A percentile compares a stretch with the other conserved stretches of the same genome.
Conservation (phyloP, 2,113 vertebrate genomes). For the Girardinichthys multiradiatus region DNA sequence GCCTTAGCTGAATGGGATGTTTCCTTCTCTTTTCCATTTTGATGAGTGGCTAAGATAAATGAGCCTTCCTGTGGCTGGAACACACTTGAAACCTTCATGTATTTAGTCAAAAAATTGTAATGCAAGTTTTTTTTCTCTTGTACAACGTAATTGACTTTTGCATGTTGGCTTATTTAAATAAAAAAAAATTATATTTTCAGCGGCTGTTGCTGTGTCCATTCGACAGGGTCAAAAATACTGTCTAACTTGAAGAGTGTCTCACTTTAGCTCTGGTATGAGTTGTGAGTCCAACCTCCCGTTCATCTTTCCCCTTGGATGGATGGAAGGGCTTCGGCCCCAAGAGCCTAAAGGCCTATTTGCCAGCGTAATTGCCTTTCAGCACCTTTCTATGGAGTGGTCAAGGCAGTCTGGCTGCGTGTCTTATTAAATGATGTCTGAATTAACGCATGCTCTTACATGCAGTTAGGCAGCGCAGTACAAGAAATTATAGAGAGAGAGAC, state of each 20-base stretch:
- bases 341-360: conserved; percentile 76
- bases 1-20: no score
- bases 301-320: conserved; percentile 39
- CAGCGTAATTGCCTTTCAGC: conserved; percentile 80
- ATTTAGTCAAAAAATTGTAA: no score
- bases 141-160: neutral
- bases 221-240: conserved; percentile 2
- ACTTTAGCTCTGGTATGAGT: conserved; percentile 33
- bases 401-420: conserved; percentile 68
- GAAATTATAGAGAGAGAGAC: conserved; percentile 72
- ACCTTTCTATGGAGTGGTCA: conserved; percentile 77
- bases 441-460: conserved; percentile 73
- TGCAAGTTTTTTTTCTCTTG: no score
- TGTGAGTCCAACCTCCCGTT: conserved; percentile 22
- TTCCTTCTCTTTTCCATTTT: no score
- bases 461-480: conserved; percentile 73
- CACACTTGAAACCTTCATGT: no score
- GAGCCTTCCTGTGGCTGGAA: no score
- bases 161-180: conserved; percentile 8
- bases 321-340: conserved; percentile 65
- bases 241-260: conserved; percentile 31
- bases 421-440: conserved; percentile 83
- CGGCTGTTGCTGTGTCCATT: neutral
- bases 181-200: conserved; percentile 6
- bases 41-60: no score